These are phyloP conservation scores for Trematomus bernacchii DNA, from an alignment of 2,797 vertebrate genomes.

Conservation along the genomic window DNA sequence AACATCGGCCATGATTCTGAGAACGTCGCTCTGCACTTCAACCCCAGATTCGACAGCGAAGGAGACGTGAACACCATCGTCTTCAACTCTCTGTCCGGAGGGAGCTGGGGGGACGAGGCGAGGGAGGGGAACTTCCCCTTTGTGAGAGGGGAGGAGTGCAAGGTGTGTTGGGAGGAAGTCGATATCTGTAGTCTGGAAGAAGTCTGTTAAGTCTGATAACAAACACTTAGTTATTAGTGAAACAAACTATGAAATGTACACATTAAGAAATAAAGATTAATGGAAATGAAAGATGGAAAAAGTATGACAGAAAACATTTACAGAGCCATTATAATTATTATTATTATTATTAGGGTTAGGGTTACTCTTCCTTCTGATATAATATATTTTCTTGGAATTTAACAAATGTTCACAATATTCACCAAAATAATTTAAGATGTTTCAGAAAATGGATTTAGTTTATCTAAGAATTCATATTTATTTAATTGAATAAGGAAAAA, in stretches of 20 bases:
- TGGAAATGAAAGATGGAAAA: background rate
- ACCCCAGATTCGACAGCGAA: conserved; percentile 71
- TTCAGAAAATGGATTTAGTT: too few relatives aligned
- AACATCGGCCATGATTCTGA: conserved; percentile 81
- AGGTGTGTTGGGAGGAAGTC: conserved; percentile 70
- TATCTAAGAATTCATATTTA: too few relatives aligned
- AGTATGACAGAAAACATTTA: too few relatives aligned
- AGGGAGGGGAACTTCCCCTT: conserved; percentile 74
- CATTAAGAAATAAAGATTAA: background rate
- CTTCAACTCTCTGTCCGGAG: conserved; percentile 78
- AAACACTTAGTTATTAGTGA: background rate
- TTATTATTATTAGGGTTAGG: too few relatives aligned
- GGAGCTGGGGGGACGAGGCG: conserved; percentile 73
- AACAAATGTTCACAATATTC: too few relatives aligned
- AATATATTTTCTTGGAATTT: too few relatives aligned
- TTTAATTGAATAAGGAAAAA: too few relatives aligned
- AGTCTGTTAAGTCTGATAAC: background rate
- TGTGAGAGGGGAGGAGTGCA: conserved; percentile 70
- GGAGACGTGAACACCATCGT: conserved; percentile 61
- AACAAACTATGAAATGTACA: too few relatives aligned
- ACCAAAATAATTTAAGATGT: too few relatives aligned
- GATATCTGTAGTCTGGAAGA: background rate
- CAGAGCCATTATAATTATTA: too few relatives aligned
- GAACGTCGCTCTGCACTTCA: conserved; percentile 84
- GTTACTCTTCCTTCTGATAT: too few relatives aligned